These are phyloP conservation scores for Drosophila miranda DNA, from an alignment of 1,140 invertebrate genomes.

Conservation along the genomic window DNA sequence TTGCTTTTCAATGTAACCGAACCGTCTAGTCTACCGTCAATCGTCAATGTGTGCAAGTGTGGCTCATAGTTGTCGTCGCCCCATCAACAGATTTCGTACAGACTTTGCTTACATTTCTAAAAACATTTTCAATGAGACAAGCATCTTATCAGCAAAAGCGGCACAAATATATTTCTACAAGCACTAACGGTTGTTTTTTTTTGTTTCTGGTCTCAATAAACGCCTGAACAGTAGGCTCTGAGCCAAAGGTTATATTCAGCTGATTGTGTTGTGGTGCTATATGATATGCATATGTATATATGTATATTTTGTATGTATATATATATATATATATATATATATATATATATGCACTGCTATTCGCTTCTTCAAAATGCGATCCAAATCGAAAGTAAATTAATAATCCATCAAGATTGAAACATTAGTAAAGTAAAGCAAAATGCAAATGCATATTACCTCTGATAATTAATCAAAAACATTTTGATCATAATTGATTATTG, in stretches of 20 bases:
- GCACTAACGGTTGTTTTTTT: constrained; percentile 19
- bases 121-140: constrained; percentile 5
- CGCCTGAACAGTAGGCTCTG: constrained; percentile 1
- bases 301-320: neutral
- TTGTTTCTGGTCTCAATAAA: constrained; percentile 1
- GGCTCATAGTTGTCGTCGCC: constrained; percentile 18
- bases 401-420: neutral
- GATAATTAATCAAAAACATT: no score
- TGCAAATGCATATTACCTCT: no score
- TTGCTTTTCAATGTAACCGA: constrained; percentile 2
- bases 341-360: neutral
- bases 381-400: neutral
- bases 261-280: constrained; percentile 21
- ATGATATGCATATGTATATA: neutral
- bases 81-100: neutral
- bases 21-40: constrained; percentile 3
- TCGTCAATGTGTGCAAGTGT: constrained; percentile 2
- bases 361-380: constrained; percentile 1
- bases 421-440: no score
- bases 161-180: neutral
- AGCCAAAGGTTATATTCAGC: constrained; percentile 30
- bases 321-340: neutral
- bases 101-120: constrained; percentile 14
- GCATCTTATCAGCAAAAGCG: constrained; percentile 21
- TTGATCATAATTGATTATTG: no score